Evolutionary conservation across 2,113 vertebrate genomes (phyloP).

Genomic region (Neomonachus schauinslandi): DNA sequence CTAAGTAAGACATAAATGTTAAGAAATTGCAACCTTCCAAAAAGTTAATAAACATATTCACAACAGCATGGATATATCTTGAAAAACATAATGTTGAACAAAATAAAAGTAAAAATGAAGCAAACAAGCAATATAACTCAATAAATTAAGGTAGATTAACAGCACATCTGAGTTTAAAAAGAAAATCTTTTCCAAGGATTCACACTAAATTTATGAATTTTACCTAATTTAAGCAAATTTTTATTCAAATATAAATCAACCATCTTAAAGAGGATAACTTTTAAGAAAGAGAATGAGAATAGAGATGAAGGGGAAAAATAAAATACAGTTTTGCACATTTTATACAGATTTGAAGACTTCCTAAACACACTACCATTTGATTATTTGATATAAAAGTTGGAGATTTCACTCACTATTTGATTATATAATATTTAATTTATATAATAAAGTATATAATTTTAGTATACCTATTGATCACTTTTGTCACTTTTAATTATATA

Average conservation of each 20-base stretch:
- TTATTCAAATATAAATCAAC: not conserved
- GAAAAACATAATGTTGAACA: not conserved
- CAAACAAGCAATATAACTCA: not conserved
- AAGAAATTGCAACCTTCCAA: not conserved
- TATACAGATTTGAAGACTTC: not conserved
- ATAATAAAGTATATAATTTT: not conserved
- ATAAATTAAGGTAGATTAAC: not conserved
- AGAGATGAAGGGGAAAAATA: not conserved
- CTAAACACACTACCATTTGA: not conserved
- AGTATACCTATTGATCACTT: not conserved
- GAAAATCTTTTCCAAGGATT: not conserved
- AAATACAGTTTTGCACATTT: not conserved
- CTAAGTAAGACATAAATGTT: not conserved
- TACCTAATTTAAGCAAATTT: not conserved
- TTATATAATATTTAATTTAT: not conserved
- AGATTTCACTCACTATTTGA: not conserved
- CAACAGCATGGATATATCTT: not conserved
- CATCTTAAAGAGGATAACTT: not conserved
- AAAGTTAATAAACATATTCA: not conserved
- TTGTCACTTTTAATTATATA: not conserved
- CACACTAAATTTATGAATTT: not conserved
- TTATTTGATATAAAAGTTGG: not conserved
- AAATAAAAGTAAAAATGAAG: slow-evolving; percentile 19
- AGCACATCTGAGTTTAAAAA: not conserved
- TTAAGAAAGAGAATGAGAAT: not conserved